phyloP scores from a whole-genome alignment of 2,797 vertebrate species.

The Malacoraja senta region DNA sequence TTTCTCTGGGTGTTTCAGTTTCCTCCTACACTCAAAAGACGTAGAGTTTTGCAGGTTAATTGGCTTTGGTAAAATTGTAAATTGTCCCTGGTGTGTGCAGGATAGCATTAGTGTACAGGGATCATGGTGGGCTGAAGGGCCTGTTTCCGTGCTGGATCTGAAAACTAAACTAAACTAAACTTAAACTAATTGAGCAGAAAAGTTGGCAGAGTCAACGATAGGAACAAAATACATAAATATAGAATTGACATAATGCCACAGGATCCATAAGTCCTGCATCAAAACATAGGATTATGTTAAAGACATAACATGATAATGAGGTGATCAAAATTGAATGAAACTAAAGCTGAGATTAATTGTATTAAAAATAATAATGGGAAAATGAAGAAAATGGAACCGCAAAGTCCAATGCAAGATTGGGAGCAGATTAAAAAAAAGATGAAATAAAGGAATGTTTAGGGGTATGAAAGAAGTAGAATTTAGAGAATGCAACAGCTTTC shows the following conservation, averaged over 20 bases:
- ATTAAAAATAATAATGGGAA: neutral
- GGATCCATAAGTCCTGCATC: neutral
- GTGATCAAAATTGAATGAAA: neutral
- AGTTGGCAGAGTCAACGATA: neutral
- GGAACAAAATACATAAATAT: neutral
- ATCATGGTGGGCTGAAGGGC: too few species aligned
- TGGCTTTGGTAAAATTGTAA: too few species aligned
- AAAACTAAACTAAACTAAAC: too few species aligned
- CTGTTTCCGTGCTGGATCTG: too few species aligned
- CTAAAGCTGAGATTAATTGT: neutral
- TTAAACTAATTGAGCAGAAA: neutral
- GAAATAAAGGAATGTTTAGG: neutral
- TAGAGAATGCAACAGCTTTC: neutral
- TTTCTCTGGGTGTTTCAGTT: too few species aligned
- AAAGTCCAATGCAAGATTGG: neutral
- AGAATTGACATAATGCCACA: neutral
- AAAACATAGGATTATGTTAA: neutral
- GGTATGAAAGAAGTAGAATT: neutral
- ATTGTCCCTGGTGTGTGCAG: too few species aligned
- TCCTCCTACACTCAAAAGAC: too few species aligned
- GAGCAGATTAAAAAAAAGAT: neutral
- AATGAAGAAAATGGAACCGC: neutral
- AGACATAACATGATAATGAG: neutral
- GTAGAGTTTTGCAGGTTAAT: too few species aligned
- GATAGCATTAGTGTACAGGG: too few species aligned